Conservation (phyloP, 2,797 vertebrate species). For the Bovichtus diacanthus region DNA sequence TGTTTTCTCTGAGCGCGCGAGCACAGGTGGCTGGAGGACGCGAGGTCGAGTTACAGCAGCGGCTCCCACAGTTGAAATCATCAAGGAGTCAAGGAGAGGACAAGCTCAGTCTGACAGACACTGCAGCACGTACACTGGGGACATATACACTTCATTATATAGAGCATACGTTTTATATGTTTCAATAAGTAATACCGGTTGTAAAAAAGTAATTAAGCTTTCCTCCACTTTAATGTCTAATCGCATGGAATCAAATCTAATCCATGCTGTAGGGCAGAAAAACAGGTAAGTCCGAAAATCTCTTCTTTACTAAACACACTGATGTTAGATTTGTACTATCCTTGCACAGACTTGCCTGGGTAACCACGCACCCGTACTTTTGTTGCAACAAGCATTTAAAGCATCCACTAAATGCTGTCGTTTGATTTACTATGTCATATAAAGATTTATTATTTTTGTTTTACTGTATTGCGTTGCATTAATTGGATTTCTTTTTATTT, state of each 20-base stretch:
- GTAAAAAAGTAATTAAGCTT: conserved; percentile 10
- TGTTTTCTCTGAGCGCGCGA: conserved; percentile 78
- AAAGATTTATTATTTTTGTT: background rate
- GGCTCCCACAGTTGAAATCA: conserved; percentile 44
- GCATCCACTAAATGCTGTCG: background rate
- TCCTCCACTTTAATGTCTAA: conserved; percentile 8
- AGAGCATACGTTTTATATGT: background rate
- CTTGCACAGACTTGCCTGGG: conserved; percentile 52
- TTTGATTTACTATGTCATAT: background rate
- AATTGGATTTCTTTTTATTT: background rate
- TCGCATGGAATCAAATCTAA: conserved; percentile 8
- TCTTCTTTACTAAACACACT: conserved; percentile 10
- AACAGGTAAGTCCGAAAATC: background rate
- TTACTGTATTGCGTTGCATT: background rate
- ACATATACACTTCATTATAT: background rate
- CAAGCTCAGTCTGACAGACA: conserved; percentile 18
- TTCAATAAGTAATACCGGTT: conserved; percentile 1
- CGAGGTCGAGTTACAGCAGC: conserved; percentile 74
- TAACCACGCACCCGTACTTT: conserved; percentile 1
- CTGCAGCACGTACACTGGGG: background rate
- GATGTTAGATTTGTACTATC: conserved; percentile 18
- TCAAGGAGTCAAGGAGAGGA: conserved; percentile 62
- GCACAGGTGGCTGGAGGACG: conserved; percentile 84
- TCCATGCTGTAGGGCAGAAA: conserved; percentile 9
- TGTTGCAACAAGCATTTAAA: conserved; percentile 44